Percentiles rank a stretch among this genome's conserved stretches.
These are phyloP conservation scores for Drosophila quinaria DNA, from an alignment of 2,888 invertebrate genomes.

Conservation along the genomic window DNA sequence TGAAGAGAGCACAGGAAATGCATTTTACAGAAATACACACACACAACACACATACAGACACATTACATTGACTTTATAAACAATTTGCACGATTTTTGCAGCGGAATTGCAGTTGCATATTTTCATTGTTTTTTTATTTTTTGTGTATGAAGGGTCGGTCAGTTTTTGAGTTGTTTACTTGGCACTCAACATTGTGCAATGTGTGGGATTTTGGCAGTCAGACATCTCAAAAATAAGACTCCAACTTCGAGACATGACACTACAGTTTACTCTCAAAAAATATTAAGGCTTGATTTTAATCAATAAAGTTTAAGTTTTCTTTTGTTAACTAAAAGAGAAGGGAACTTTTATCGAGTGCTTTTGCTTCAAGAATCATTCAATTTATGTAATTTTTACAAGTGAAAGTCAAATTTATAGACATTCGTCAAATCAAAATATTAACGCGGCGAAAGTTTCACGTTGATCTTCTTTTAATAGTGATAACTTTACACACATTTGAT, in stretches of 20 bases:
- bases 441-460: slow-evolving; percentile 34
- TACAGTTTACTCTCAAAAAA: neutral
- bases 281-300: slow-evolving; percentile 3
- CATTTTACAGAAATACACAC: slow-evolving; percentile 45
- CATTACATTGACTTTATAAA: slow-evolving; percentile 52
- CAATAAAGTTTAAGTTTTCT: neutral
- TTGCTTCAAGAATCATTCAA: slow-evolving; percentile 1
- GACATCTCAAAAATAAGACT: slow-evolving; percentile 7
- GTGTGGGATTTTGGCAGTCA: slow-evolving; percentile 49
- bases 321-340: neutral
- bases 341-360: neutral
- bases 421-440: neutral
- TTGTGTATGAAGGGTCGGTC: slow-evolving; percentile 51
- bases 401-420: slow-evolving; percentile 9
- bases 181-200: slow-evolving; percentile 28
- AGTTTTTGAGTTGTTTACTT: slow-evolving; percentile 49
- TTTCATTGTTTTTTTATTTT: slow-evolving; percentile 17
- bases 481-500: slow-evolving; percentile 2
- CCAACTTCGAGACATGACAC: slow-evolving; percentile 2
- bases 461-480: slow-evolving; percentile 36
- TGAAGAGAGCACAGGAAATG: slow-evolving; percentile 57
- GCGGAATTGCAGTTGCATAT: slow-evolving; percentile 53
- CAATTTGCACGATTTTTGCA: slow-evolving; percentile 56
- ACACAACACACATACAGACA: neutral
- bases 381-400: slow-evolving; percentile 10